phyloP scores from a whole-genome alignment of 1,140 invertebrate species.

The Scaptomyza montana region DNA sequence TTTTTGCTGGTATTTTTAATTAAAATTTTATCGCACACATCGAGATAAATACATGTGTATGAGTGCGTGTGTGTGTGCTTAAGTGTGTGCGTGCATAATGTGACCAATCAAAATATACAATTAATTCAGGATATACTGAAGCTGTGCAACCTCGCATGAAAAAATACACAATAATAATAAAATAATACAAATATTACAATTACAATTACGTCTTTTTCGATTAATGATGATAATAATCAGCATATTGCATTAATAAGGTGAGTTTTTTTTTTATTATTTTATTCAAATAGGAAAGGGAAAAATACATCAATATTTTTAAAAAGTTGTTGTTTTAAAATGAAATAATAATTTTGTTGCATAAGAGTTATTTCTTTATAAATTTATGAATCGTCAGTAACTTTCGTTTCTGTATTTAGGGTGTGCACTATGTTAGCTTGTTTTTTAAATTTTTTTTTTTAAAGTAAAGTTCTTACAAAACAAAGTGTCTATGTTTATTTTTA shows the following conservation, averaged over 20 bases:
- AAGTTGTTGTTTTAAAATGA: no score
- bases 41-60: slow-evolving; percentile 10
- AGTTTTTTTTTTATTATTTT: slow-evolving; percentile 1
- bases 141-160: not conserved
- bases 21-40: slow-evolving; percentile 47
- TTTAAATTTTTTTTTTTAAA: no score
- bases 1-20: slow-evolving; percentile 53
- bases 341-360: no score
- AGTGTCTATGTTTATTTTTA: no score
- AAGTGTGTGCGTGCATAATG: slow-evolving; percentile 17
- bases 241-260: slow-evolving; percentile 21
- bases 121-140: slow-evolving; percentile 59
- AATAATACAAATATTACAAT: not conserved
- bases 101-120: slow-evolving; percentile 23
- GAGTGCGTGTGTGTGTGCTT: slow-evolving; percentile 4
- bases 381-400: no score
- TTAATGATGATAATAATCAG: not conserved
- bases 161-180: not conserved
- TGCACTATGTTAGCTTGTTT: no score
- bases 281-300: no score
- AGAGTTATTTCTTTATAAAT: no score
- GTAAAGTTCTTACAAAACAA: no score
- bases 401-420: no score
- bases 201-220: slow-evolving; percentile 7
- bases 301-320: no score